Conservation (phyloP, 2,113 vertebrate genomes). For the Megaptera novaeangliae region DNA sequence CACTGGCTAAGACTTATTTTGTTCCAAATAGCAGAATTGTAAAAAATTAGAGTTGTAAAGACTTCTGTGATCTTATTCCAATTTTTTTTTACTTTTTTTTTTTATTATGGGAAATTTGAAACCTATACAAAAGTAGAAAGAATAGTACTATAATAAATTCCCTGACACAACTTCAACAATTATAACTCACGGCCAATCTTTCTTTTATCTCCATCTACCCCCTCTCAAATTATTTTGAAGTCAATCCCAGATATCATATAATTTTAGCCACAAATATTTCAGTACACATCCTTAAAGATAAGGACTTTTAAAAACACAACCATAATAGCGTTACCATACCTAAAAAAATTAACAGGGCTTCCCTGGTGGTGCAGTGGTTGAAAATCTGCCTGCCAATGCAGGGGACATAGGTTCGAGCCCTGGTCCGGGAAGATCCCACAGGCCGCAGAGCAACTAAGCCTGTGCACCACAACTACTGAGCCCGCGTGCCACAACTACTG, state of each 20-base stretch:
- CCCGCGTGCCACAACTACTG: too few species aligned
- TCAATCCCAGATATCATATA: neutral
- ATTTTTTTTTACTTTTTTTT: neutral
- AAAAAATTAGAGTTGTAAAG: neutral
- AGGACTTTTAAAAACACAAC: neutral
- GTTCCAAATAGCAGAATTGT: neutral
- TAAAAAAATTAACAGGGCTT: neutral
- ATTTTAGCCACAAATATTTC: neutral
- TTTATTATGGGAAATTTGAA: neutral
- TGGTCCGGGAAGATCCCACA: too few species aligned
- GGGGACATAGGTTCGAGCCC: too few species aligned
- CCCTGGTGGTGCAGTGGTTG: too few species aligned
- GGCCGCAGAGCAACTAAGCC: too few species aligned
- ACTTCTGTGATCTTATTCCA: neutral
- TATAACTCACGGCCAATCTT: neutral
- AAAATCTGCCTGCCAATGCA: too few species aligned
- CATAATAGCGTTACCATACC: neutral
- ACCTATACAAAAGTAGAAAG: neutral
- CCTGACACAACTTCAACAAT: neutral
- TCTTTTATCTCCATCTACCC: neutral
- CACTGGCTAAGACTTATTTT: neutral
- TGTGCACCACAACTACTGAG: too few species aligned
- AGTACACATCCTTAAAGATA: neutral
- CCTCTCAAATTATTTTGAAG: neutral
- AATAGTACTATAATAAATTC: neutral